A percentile compares a stretch with the other conserved stretches of the same genome.
Evolutionary conservation across 2,113 vertebrate genomes (phyloP).

Genomic region (Thomomys bottae): DNA sequence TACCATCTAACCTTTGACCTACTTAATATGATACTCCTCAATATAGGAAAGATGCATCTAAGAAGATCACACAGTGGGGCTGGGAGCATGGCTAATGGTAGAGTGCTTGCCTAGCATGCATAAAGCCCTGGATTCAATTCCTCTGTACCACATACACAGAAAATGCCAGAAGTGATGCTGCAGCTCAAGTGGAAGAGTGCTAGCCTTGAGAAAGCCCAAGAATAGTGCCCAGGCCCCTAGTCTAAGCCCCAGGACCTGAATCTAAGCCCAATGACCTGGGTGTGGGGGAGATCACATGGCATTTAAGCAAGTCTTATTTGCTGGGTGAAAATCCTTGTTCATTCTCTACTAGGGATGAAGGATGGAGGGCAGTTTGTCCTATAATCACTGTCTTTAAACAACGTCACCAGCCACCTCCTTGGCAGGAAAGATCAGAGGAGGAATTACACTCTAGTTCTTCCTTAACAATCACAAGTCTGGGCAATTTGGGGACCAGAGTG

Average conservation of each 20-base stretch:
- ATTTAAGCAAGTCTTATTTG: background rate
- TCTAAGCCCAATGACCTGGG: too few relatives aligned
- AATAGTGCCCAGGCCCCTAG: too few relatives aligned
- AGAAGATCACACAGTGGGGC: too few relatives aligned
- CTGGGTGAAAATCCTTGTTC: background rate
- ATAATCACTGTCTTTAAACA: background rate
- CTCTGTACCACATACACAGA: too few relatives aligned
- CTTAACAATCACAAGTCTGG: slow-evolving; percentile 12
- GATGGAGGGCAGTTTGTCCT: background rate
- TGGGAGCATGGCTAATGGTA: too few relatives aligned
- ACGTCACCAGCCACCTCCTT: background rate
- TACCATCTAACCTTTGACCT: background rate
- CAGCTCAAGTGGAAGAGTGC: too few relatives aligned
- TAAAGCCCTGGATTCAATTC: too few relatives aligned
- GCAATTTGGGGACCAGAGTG: slow-evolving; percentile 38
- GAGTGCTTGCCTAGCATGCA: too few relatives aligned
- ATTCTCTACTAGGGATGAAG: background rate
- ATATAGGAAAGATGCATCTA: background rate
- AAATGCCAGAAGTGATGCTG: too few relatives aligned
- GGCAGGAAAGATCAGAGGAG: background rate
- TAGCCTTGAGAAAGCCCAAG: too few relatives aligned
- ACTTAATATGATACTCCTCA: background rate
- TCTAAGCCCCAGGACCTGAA: too few relatives aligned
- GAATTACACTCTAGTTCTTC: slow-evolving; percentile 35
- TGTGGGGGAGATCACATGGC: background rate